Conservation (phyloP, 2,113 vertebrate species). For the Axis porcinus region DNA sequence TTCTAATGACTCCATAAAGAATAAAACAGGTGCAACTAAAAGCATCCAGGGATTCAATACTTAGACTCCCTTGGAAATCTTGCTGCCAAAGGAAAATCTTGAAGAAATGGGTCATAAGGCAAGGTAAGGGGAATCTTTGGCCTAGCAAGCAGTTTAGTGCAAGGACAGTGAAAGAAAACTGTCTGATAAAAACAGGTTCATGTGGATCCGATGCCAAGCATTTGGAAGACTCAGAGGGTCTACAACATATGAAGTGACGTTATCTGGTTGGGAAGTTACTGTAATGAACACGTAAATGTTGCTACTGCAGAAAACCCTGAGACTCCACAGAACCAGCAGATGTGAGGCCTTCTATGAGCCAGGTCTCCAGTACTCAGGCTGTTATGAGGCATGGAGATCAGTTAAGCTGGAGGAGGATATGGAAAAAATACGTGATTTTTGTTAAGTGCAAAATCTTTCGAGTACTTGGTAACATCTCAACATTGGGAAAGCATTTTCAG, state of each 20-base stretch:
- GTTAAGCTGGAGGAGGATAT: conserved; percentile 37
- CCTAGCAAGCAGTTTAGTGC: background rate
- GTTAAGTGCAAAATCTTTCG: conserved; percentile 21
- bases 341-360: conserved; percentile 24
- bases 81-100: conserved; percentile 34
- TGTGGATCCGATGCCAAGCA: background rate
- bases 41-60: conserved; percentile 35
- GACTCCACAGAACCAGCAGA: conserved; percentile 28
- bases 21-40: conserved; percentile 56
- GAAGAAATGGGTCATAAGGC: conserved; percentile 50
- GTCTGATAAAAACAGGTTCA: conserved; percentile 27
- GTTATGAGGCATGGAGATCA: background rate
- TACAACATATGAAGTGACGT: conserved; percentile 33
- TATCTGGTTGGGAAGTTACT: conserved; percentile 61
- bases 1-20: conserved; percentile 41
- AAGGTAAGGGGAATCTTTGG: conserved; percentile 25
- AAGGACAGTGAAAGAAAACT: background rate
- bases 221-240: conserved; percentile 38
- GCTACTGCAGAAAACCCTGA: conserved; percentile 39
- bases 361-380: conserved; percentile 45
- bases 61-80: conserved; percentile 42
- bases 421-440: background rate
- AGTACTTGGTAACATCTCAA: background rate
- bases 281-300: conserved; percentile 62
- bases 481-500: background rate